A percentile compares a stretch with the other conserved stretches of the same genome.
Conservation (phyloP, 2,113 vertebrate species). For the Ursus arctos region DNA sequence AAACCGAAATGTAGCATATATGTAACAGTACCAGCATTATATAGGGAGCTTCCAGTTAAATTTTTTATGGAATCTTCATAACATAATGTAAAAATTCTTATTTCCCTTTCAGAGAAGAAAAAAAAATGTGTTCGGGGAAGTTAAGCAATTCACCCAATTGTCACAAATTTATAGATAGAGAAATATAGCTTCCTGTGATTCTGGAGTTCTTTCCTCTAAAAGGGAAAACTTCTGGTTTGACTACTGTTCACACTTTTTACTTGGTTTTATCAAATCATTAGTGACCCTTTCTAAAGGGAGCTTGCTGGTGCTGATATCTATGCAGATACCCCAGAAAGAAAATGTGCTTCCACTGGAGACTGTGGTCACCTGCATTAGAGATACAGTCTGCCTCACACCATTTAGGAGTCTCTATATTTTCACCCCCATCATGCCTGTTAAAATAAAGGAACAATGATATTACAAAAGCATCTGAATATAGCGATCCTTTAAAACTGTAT, state of each 20-base stretch:
- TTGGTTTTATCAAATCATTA: neutral
- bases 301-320: neutral
- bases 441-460: neutral
- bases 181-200: neutral
- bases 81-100: neutral
- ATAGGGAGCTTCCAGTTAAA: neutral
- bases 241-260: neutral
- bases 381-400: neutral
- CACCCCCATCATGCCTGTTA: neutral
- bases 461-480: neutral
- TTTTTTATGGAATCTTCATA: conserved; percentile 1
- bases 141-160: neutral
- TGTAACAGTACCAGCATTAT: neutral
- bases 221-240: neutral
- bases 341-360: neutral
- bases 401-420: neutral
- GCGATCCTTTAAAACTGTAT: neutral
- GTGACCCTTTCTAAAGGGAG: neutral
- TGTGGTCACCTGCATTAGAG: neutral
- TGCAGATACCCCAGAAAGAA: neutral
- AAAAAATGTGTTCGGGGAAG: neutral
- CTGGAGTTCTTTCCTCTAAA: neutral
- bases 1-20: neutral
- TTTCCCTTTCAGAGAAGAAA: neutral
- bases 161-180: neutral